Percentiles rank a stretch among this genome's conserved stretches.
phyloP scores from a whole-genome alignment of 2,797 vertebrate species.

The Megalops cyprinoides region DNA sequence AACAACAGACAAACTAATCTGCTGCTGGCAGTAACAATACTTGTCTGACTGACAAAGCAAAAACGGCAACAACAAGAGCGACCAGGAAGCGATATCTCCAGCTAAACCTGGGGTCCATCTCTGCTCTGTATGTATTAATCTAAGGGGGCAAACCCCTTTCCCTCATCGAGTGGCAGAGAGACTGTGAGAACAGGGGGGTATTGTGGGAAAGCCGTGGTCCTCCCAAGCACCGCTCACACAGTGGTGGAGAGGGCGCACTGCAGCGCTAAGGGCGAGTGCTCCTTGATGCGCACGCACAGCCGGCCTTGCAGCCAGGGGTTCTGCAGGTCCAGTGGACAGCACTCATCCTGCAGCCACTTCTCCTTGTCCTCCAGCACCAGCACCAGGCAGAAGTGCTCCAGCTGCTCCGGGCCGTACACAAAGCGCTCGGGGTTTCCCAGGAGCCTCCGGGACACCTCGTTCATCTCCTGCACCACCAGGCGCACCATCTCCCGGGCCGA shows the following conservation, averaged over 20 bases:
- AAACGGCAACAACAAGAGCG: not conserved
- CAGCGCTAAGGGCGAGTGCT: conserved; percentile 83
- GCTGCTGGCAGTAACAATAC: conserved; percentile 8
- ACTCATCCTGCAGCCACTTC: conserved; percentile 87
- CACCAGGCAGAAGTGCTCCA: conserved; percentile 86
- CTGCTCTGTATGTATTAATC: not conserved
- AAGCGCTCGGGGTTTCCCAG: conserved; percentile 64
- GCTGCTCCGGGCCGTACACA: conserved; percentile 78
- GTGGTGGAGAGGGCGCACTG: conserved; percentile 82
- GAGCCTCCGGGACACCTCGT: conserved; percentile 67
- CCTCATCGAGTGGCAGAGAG: not conserved
- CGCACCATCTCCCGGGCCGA: conserved; percentile 83
- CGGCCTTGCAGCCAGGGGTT: conserved; percentile 77
- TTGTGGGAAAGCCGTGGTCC: not conserved
- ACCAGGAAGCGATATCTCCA: too few relatives aligned
- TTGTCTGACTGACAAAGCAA: not conserved
- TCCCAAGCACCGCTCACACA: conserved; percentile 62
- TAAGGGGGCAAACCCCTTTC: not conserved
- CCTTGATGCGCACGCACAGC: conserved; percentile 87
- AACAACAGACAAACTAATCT: conserved; percentile 33
- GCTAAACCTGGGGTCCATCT: not conserved
- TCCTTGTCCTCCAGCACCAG: conserved; percentile 76
- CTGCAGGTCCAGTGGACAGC: conserved; percentile 82
- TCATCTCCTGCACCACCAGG: conserved; percentile 89
- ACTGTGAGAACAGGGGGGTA: not conserved